These are phyloP conservation scores for Caenorhabditis auriculariae DNA, from an alignment of 2,888 invertebrate genomes.

Conservation along the genomic window DNA sequence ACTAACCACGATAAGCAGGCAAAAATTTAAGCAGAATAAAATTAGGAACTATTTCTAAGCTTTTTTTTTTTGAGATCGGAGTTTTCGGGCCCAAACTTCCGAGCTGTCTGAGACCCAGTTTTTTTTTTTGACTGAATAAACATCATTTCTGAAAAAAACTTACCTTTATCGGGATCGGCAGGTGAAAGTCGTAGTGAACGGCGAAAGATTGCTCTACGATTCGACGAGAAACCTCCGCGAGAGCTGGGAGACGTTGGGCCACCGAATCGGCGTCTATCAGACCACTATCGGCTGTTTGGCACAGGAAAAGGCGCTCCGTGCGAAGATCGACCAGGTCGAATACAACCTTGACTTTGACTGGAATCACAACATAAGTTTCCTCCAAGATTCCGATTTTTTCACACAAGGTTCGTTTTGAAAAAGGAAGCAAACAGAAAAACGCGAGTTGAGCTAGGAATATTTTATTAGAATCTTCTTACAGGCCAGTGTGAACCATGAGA, in stretches of 20 bases:
- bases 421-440: neutral
- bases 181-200: conserved; percentile 72
- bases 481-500: too few species aligned
- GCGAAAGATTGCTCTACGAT: conserved; percentile 71
- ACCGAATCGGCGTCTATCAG: conserved; percentile 82
- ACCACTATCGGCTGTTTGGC: conserved; percentile 78
- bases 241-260: conserved; percentile 95
- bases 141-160: neutral
- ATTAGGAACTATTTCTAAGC: too few species aligned
- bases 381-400: conserved; percentile 16
- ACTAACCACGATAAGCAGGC: too few species aligned
- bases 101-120: too few species aligned
- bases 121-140: neutral
- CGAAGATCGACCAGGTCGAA: conserved; percentile 6
- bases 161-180: conserved; percentile 26
- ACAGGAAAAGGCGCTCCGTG: too few species aligned
- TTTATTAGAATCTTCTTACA: too few species aligned
- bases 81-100: too few species aligned
- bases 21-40: too few species aligned
- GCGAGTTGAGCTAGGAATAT: too few species aligned
- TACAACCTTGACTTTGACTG: conserved; percentile 22
- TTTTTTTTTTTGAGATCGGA: too few species aligned
- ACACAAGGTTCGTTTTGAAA: conserved; percentile 1
- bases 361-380: conserved; percentile 13
- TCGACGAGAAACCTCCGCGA: conserved; percentile 75